These are phyloP conservation scores for Pocillopora verrucosa DNA, from an alignment of 64 coral and sea anemone species.

Conservation along the genomic window DNA sequence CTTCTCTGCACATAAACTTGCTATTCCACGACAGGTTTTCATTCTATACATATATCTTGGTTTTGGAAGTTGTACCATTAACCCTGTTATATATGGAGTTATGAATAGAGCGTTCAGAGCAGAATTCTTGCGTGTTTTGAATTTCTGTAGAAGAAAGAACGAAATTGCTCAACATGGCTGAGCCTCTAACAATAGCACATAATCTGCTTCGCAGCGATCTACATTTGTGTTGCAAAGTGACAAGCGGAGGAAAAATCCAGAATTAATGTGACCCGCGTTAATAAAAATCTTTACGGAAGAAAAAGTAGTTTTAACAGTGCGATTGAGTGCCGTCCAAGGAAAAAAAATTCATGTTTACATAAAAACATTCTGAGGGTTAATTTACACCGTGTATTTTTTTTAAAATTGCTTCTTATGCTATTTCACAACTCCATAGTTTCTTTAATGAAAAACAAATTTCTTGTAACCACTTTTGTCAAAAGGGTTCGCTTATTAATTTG, in stretches of 20 bases:
- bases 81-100: conserved; percentile 53
- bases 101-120: conserved; percentile 50
- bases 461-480: too few species aligned
- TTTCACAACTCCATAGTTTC: too few species aligned
- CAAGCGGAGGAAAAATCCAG: neutral
- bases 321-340: too few species aligned
- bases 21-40: conserved; percentile 30
- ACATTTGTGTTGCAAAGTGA: neutral
- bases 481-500: too few species aligned
- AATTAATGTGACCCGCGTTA: neutral
- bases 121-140: conserved; percentile 36
- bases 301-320: too few species aligned
- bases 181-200: neutral
- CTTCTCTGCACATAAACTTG: conserved; percentile 6
- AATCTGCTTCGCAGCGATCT: neutral
- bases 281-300: too few species aligned
- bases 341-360: too few species aligned
- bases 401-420: too few species aligned
- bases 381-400: too few species aligned
- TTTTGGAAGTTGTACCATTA: conserved; percentile 54
- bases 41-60: conserved; percentile 57
- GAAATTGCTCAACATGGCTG: neutral
- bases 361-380: too few species aligned
- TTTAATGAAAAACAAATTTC: too few species aligned
- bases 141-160: conserved; percentile 14